These are phyloP conservation scores for Loripinus fragilis DNA, from an alignment of 2,888 invertebrate species.

Conservation along the genomic window DNA sequence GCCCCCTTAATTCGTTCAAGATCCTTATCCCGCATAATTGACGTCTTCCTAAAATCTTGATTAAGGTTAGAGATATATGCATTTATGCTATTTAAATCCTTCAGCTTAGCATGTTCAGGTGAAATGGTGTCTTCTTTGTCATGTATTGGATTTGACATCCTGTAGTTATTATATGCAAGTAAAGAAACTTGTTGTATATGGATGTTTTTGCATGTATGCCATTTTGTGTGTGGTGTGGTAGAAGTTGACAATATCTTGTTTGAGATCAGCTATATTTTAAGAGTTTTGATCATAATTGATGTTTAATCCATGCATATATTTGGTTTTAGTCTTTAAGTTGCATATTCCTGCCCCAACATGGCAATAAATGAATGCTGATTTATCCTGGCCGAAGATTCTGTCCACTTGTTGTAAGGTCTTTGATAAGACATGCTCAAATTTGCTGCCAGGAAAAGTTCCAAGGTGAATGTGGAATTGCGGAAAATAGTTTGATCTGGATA, in stretches of 20 bases:
- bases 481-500: neutral
- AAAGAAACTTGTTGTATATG: neutral
- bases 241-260: neutral
- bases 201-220: neutral
- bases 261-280: neutral
- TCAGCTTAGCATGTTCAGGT: neutral
- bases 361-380: neutral
- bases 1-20: neutral
- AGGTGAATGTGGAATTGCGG: neutral
- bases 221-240: neutral
- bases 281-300: neutral
- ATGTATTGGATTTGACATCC: no score
- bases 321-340: neutral
- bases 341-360: neutral
- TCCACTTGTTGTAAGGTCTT: no score
- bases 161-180: no score
- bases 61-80: neutral
- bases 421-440: no score
- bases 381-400: no score
- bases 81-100: neutral
- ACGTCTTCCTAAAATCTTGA: neutral
- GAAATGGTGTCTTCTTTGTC: no score
- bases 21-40: neutral
- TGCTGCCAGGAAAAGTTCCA: no score
- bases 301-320: neutral